Conservation (phyloP, 2,797 vertebrate species). For the Sebastes hubbsi region DNA sequence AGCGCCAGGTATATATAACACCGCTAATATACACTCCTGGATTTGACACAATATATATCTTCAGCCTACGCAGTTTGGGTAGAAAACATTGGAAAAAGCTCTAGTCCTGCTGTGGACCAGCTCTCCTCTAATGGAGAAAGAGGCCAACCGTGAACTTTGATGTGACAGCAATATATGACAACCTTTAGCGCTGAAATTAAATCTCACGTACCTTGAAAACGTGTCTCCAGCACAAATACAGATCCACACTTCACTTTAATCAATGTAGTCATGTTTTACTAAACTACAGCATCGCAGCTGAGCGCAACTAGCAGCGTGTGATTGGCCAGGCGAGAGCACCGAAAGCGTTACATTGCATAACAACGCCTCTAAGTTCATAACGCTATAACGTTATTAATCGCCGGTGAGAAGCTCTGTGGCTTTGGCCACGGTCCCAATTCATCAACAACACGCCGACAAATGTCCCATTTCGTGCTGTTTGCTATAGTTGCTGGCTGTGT, state of each 20-base stretch:
- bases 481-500: constrained; percentile 20
- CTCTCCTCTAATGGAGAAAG: constrained; percentile 12
- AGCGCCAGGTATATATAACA: constrained; percentile 12
- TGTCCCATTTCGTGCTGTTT: constrained; percentile 4
- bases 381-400: constrained; percentile 38
- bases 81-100: constrained; percentile 21
- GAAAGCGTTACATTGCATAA: constrained; percentile 72
- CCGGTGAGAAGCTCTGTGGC: constrained; percentile 20
- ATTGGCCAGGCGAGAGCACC: constrained; percentile 17
- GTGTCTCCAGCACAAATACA: constrained; percentile 38
- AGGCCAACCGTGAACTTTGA: constrained; percentile 56
- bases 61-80: neutral
- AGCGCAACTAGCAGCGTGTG: constrained; percentile 35
- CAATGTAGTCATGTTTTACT: constrained; percentile 28
- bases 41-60: neutral
- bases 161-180: constrained; percentile 2
- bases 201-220: constrained; percentile 74
- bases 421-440: constrained; percentile 4
- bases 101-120: constrained; percentile 1
- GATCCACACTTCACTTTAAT: constrained; percentile 51
- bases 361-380: constrained; percentile 62
- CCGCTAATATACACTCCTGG: neutral
- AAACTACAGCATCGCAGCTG: constrained; percentile 32
- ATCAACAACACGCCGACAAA: neutral
- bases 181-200: constrained; percentile 15